Base-by-base conservation (phyloP, 2,797 vertebrate genomes). In the Poeciliopsis paucimaculata region DNA sequence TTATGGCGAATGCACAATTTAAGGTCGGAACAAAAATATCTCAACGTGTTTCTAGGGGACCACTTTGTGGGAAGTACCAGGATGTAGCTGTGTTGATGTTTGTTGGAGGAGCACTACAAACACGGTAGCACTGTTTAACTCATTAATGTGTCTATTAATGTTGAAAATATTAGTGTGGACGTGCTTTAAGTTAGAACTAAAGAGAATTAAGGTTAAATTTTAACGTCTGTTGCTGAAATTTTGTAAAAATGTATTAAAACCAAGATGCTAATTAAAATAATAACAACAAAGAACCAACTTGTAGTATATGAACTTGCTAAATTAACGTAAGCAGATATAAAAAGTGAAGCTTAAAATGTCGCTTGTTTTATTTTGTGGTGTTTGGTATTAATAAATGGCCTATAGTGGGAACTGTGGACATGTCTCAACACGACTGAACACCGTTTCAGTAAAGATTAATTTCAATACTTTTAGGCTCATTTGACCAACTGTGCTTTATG, bases 1-100 rank as follows among this genome's bases (percentile, higher is more conserved):
- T 23, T 28, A 43, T 1, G 11, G 1, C 26, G 41, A 71, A 5
- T n/a, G 23, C 26, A 16, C 2, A 7, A 71, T 45, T 45, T 28
- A 45, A 71, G 2, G 41, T 43, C 23, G 68, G 74, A 73, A 73
- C 75, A 5, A 72, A 78, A 41, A 2, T 0, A 2, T 72, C 16
- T 1, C 11, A 10, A 28, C 15, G 53, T 1, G 55, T 76, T 82
- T 82, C 77, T 20, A 68, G 26, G 34, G 81, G 77, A 72, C 62
- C 5, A 39, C 1, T 78, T 78, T 72, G n/a, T 12, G 8, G 73
- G 76, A 75, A 71, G n/a, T 13, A 7, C 28, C 31, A 47, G 64
- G 10, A 71, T 78, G 51, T 45, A 43, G 53, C 51, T 12, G n/a
- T 12, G 9, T 4, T 34, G 41, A 39, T 16, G 3, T 43, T 55